These are phyloP conservation scores for Agriopis aurantiaria DNA, from an alignment of 2,888 invertebrate species.

Conservation along the genomic window DNA sequence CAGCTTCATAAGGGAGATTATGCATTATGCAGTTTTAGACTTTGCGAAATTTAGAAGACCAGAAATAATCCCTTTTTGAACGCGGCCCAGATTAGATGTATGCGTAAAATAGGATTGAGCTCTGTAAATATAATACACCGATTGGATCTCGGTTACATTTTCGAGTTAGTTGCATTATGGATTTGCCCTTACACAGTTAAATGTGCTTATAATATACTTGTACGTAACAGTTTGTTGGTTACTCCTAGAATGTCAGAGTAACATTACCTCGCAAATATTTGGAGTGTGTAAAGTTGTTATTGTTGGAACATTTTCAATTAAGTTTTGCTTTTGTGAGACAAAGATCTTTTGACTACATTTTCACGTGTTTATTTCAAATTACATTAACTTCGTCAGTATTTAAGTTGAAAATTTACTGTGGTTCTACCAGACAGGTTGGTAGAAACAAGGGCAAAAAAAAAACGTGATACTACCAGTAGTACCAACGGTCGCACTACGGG, in stretches of 20 bases:
- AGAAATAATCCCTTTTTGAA: too few species aligned
- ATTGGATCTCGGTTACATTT: neutral
- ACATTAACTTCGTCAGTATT: neutral
- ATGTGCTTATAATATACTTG: slow-evolving; percentile 47
- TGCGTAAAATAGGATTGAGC: too few species aligned
- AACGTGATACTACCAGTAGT: neutral
- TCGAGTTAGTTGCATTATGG: slow-evolving; percentile 3
- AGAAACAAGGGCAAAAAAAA: too few species aligned
- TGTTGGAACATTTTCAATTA: slow-evolving; percentile 52
- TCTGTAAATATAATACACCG: neutral
- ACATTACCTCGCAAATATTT: slow-evolving; percentile 49
- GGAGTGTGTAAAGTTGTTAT: slow-evolving; percentile 46
- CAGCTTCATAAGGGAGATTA: too few species aligned
- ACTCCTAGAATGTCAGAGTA: slow-evolving; percentile 50
- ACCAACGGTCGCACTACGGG: neutral
- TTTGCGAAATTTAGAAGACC: too few species aligned
- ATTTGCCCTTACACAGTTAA: slow-evolving; percentile 59
- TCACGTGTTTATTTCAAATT: slow-evolving; percentile 3
- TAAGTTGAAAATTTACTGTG: neutral
- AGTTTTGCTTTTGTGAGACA: slow-evolving; percentile 42
- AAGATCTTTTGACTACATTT: slow-evolving; percentile 24
- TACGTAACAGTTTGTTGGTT: slow-evolving; percentile 39
- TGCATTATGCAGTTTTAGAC: too few species aligned
- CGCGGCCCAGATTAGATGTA: too few species aligned
- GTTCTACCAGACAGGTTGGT: neutral